Conservation (phyloP, 2,888 invertebrate genomes). For the Agrilus mali region DNA sequence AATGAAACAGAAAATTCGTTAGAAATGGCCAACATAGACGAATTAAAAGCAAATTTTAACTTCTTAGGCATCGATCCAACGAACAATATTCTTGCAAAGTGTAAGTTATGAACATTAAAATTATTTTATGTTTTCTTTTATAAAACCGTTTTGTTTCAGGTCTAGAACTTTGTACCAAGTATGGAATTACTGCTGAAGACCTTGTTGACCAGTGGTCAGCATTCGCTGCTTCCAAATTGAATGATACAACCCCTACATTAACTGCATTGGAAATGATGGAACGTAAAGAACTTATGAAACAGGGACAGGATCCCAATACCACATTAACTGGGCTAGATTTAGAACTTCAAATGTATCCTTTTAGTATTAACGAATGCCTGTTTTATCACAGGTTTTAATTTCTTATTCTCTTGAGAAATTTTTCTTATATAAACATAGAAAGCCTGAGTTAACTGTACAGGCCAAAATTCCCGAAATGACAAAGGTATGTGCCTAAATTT, state of each 20-base stretch:
- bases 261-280: constrained; percentile 48
- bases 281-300: constrained; percentile 49
- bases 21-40: constrained; percentile 7
- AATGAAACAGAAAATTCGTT: no score
- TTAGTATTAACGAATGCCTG: neutral
- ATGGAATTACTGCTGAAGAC: constrained; percentile 52
- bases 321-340: constrained; percentile 25
- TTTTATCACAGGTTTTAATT: neutral
- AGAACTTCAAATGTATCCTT: neutral
- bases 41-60: constrained; percentile 18
- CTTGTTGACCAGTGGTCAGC: constrained; percentile 72
- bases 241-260: constrained; percentile 47
- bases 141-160: constrained; percentile 27
- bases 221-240: constrained; percentile 52
- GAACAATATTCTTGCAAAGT: constrained; percentile 44
- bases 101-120: constrained; percentile 29
- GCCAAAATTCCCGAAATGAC: no score
- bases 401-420: neutral
- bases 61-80: constrained; percentile 28
- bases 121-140: neutral
- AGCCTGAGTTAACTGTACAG: no score
- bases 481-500: no score
- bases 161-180: constrained; percentile 50
- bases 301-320: constrained; percentile 21
- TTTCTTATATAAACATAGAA: neutral